Evolutionary conservation across 2,113 vertebrate genomes (phyloP).

Genomic region (Cranoglanis bouderius): DNA sequence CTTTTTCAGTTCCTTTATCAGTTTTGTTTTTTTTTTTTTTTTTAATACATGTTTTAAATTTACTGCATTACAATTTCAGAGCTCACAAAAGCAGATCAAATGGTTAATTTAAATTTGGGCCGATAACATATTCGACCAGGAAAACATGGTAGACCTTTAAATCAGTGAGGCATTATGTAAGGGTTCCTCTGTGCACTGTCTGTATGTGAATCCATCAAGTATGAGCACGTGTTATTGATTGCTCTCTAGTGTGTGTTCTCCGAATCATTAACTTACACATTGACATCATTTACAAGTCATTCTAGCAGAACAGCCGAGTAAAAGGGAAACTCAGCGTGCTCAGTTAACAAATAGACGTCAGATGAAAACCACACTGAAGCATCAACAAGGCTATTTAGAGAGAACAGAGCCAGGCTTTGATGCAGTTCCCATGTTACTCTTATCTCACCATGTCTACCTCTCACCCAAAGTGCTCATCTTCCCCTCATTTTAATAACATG

Average conservation of each 20-base stretch:
- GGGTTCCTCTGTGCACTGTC: neutral
- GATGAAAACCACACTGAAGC: slow-evolving; percentile 13
- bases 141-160: neutral
- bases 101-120: neutral
- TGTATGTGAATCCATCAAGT: slow-evolving; percentile 21
- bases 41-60: neutral
- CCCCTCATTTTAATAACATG: slow-evolving; percentile 47
- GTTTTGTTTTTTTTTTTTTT: neutral
- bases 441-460: slow-evolving; percentile 23
- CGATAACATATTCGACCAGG: neutral
- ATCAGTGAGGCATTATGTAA: neutral
- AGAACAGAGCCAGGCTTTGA: neutral
- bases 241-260: slow-evolving; percentile 15
- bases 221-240: slow-evolving; percentile 33
- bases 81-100: neutral
- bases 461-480: slow-evolving; percentile 37
- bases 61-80: neutral
- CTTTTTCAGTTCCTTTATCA: no score
- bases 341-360: slow-evolving; percentile 36
- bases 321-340: slow-evolving; percentile 8
- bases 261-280: slow-evolving; percentile 43
- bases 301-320: slow-evolving; percentile 11
- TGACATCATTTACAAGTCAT: slow-evolving; percentile 41
- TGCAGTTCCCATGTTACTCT: slow-evolving; percentile 13
- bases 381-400: slow-evolving; percentile 25